Evolutionary conservation across 2,113 vertebrate genomes (phyloP).

Genomic region (Struthio camelus): DNA sequence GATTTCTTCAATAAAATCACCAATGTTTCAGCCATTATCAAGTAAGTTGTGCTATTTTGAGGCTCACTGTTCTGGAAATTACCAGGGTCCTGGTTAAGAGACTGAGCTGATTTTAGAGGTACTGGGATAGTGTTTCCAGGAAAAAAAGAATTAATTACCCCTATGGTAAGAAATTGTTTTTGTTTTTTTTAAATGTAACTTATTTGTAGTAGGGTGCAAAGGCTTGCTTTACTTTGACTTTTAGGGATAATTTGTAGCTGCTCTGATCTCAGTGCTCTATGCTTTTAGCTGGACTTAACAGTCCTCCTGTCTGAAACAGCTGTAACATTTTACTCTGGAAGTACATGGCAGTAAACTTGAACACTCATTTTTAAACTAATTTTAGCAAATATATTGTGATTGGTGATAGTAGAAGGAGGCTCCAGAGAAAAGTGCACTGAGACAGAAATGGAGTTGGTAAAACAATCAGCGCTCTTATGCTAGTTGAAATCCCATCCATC

Average conservation of each 20-base stretch:
- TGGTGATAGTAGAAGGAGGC: not conserved
- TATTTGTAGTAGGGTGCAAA: not conserved
- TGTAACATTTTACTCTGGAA: not conserved
- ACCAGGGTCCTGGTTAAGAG: not conserved
- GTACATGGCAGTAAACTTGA: not conserved
- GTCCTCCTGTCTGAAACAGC: not conserved
- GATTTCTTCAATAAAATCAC: slow-evolving; percentile 99
- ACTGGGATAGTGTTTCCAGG: not conserved
- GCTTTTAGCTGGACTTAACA: not conserved
- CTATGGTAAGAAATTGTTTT: not conserved
- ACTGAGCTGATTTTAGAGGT: not conserved
- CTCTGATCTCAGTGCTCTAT: not conserved
- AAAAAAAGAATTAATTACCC: not conserved
- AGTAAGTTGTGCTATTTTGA: slow-evolving; percentile 75
- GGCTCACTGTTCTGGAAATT: not conserved
- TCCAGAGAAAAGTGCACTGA: not conserved
- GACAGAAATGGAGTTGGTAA: not conserved
- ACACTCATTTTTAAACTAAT: not conserved
- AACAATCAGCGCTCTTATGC: not conserved
- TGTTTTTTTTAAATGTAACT: not conserved
- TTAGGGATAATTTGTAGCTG: not conserved
- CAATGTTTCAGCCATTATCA: slow-evolving; percentile 94
- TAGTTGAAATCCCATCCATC: not conserved
- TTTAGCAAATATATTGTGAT: not conserved
- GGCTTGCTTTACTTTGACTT: not conserved